Conservation (phyloP, 1,140 invertebrate species). For the Cydia fagiglandana region DNA sequence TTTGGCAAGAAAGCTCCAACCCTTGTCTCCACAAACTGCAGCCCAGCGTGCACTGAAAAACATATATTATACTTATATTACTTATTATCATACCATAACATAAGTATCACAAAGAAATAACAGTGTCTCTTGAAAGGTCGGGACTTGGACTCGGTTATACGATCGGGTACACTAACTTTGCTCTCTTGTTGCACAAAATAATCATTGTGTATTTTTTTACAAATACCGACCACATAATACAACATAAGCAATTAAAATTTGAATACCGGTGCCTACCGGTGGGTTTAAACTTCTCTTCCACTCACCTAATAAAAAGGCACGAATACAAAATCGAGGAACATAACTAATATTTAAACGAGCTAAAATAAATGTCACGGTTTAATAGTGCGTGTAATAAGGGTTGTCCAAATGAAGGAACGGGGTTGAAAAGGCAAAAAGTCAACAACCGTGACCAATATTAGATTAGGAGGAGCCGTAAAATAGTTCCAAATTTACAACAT, state of each 20-base stretch:
- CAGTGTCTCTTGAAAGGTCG: neutral
- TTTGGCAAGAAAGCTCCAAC: slow-evolving; percentile 83
- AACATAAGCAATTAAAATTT: no score
- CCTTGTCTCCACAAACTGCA: slow-evolving; percentile 85
- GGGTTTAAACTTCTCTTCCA: no score
- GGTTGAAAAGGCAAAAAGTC: neutral
- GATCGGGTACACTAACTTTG: no score
- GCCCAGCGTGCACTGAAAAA: slow-evolving; percentile 83
- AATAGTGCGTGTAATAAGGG: slow-evolving; percentile 19
- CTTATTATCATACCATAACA: neutral
- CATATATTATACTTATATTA: no score
- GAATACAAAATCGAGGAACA: no score
- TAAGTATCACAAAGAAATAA: neutral
- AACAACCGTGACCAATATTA: neutral
- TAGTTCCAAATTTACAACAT: slow-evolving; percentile 9
- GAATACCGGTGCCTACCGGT: no score
- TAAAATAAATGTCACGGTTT: slow-evolving; percentile 11
- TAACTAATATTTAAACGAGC: neutral
- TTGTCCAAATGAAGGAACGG: neutral
- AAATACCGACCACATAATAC: no score
- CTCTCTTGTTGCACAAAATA: no score
- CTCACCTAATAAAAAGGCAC: no score
- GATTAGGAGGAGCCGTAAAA: neutral
- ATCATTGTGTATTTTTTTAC: no score
- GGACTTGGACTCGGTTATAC: no score